Evolutionary conservation across 2,797 vertebrate species (phyloP), one percentile per base, ranked within the genome.

Genomic region (Salarias fasciatus): DNA sequence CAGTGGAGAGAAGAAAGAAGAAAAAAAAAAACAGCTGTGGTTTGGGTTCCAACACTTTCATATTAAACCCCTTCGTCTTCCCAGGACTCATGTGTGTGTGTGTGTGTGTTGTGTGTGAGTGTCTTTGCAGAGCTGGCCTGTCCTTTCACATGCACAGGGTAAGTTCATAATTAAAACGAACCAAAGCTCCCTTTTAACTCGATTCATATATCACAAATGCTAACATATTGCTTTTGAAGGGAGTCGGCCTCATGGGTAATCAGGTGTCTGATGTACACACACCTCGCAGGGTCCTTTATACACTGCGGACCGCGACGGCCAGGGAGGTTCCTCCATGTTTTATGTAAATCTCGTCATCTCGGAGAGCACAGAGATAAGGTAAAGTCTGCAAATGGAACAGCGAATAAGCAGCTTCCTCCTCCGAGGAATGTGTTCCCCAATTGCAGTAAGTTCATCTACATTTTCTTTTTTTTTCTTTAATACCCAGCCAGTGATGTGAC

Each of bases 291-390:
- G 70, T 80, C 78, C 77, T 77, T 63, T 80, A 77, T 83, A 81
- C 83, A 76, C 79, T 9, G 33, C 11, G 66, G 82, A 83, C 72
- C 66, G 57, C 48, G 53, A 65, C 43, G 64, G 82, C 83, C 69
- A 52, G 67, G 85, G 83, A 83, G 79, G 76, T 80, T 84, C 82
- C 77, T 84, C 84, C 82, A 30, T 89, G 89, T 83, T 90, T 90
- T 91, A 91, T 92, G 90, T 75, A 90, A 91, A 91, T 91, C 88
- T 83, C 24, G 70, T 89, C 86, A 86, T 91, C 87, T 89, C 83
- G 48, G 80, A 75, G 75, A 56, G 72, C 77, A 69, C 0, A 60
- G 86, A 86, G 87, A 83, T 80, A 85, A 86, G 80, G 87, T 80
- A 87, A 35, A 88, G 84, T 83, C 84, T 66, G 13, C 88, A 91